Base-by-base conservation (phyloP, 2,888 invertebrate species). In the Rhagonycha lutea region DNA sequence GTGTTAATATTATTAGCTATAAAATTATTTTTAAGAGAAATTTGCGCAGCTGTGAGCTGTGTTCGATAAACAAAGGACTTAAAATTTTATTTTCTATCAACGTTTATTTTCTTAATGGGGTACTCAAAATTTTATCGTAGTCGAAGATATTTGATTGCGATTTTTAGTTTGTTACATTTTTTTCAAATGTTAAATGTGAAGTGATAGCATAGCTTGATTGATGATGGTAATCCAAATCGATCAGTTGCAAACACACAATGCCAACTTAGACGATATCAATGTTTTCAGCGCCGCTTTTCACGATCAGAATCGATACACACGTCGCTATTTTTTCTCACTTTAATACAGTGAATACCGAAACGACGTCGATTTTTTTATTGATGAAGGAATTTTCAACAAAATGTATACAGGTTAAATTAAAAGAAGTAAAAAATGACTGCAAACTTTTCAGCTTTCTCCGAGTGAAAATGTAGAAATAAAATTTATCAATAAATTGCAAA, bases 271-370 rank as follows among this genome's bases (percentile, higher is more conserved):
- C 71, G 71, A 65, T 71, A 71, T 71, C 71, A 71, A 71, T 71
- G 71, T 71, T 71, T 71, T 71, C 71, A 71, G 47, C 71, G 71
- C 65, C 63, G 71, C 71, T 71, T 67, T 60, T 47, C 71, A 47
- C 71, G 24, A 71, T 71, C 65, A 62, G 70, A 62, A 70, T 70
- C 70, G 70, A 70, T 70, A 70, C 62, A 70, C 70, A 65, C 14
- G 65, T 60, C 71, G 71, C 65, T 71, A 65, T 71, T 71, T 71
- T 65, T 71, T 71, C 47, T 47, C 47, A 47, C 47, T 71, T 71
- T 71, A 71, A 47, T 71, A 65, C 71, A 65, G 14, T 70, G 61
- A 70, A 70, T 70, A 70, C 61, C 65, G 65, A 67, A 67, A 71
- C 26, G 63, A 67, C 71, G 63, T 63, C 23, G 32, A 62, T 47